Percentiles rank a stretch among this genome's conserved stretches.
Conservation (phyloP, 30 jellyfish, hydroid and myxozoan species). For the Turritopsis rubra region DNA sequence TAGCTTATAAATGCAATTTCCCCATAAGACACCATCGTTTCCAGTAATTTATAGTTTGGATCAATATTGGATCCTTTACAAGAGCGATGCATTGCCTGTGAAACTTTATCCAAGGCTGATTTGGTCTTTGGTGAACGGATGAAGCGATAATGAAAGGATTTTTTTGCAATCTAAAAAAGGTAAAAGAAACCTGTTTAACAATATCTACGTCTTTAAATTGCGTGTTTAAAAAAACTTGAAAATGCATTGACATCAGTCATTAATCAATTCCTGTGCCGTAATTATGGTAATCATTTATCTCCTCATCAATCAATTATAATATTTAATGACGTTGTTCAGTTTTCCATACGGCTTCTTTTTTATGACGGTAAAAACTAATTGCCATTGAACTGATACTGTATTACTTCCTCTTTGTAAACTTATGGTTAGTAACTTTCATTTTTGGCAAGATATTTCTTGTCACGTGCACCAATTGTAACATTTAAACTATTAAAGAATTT, state of each 20-base stretch:
- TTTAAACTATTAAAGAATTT: neutral
- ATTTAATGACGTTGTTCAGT: neutral
- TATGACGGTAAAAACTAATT: neutral
- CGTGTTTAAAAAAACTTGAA: neutral
- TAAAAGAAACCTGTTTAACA: neutral
- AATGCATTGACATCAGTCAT: neutral
- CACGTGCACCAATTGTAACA: neutral
- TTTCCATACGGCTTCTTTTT: neutral
- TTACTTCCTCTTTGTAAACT: neutral
- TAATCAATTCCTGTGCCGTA: too few species aligned
- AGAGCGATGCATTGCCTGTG: neutral
- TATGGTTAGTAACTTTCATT: neutral
- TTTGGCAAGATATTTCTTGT: neutral
- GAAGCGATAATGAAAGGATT: neutral
- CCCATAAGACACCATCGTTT: neutral
- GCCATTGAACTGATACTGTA: neutral
- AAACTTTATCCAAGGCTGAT: neutral
- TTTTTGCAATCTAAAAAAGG: neutral
- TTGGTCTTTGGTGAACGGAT: neutral
- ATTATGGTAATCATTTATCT: too few species aligned
- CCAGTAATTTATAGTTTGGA: neutral
- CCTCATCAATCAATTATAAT: neutral
- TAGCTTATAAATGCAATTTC: neutral
- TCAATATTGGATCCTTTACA: neutral
- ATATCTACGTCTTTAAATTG: neutral